Evolutionary conservation across 2,888 invertebrate genomes (phyloP), one percentile per base, ranked within the genome.

Genomic region (Molorchus minor): DNA sequence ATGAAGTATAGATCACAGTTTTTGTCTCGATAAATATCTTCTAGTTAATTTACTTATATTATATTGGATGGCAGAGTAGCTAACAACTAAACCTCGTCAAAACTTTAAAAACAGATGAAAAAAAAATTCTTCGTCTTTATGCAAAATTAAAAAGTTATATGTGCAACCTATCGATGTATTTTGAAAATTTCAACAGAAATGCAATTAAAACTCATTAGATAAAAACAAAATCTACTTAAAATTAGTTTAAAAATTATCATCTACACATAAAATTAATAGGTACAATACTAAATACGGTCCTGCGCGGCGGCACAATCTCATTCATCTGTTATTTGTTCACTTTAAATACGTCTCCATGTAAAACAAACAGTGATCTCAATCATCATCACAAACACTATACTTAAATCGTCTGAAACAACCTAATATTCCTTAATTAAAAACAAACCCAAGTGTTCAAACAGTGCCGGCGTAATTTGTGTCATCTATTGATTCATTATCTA

Each of bases 341-440:
- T 36, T 20, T 21, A 21, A 43, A 43, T 38, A 40, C 38, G 25
- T 38, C 49, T 38, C 16, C 49, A 21, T 29, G 21, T 29, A 49
- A 16, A 40, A 29, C 49, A 49, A 49, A 38, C 38, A 38, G 29
- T 49, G 38, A 49, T 47, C 12, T 21, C 49, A 35, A 46, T 40
- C 40, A 49, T 35, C 56, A 40, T 45, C 47, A 49, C 56, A 56
- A 56, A 56, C 55, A 56, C 13, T 16, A 49, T 16, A 47, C 49
- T 49, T 49, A 49, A 49, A 56, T 40, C 47, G 21, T 55, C 38
- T 55, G 61, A 58, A 65, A 61, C 59, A 63, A 57, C 54, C 59
- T 58, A 58, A 58, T 58, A 60, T 62, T 63, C 41, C 66, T 62
- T 66, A 66, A 66, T 64, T 66, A 66, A 66, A 66, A 66, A 64